These are phyloP conservation scores for Crotalus horridus DNA, from an alignment of 2,113 vertebrate genomes.

Conservation along the genomic window DNA sequence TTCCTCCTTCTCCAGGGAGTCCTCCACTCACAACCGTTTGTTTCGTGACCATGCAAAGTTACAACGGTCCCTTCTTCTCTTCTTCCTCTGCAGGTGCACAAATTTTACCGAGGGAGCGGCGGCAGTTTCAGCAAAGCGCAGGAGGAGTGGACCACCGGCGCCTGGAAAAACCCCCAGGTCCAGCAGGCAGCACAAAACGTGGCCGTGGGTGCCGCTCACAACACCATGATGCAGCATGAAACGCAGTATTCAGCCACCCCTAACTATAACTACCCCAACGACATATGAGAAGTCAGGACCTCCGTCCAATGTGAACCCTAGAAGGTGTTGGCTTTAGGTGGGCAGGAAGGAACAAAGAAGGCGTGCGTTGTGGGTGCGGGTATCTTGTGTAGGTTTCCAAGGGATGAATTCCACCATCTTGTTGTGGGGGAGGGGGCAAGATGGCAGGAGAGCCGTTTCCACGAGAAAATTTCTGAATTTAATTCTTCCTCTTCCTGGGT, in stretches of 20 bases:
- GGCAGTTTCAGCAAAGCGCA: conserved; percentile 97
- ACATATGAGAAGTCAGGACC: conserved; percentile 85
- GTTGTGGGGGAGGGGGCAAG: not conserved
- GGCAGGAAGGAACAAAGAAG: not conserved
- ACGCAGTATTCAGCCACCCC: conserved; percentile 91
- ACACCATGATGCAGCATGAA: conserved; percentile 82
- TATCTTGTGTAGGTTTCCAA: not conserved
- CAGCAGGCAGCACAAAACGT: conserved; percentile 93
- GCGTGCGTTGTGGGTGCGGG: not conserved
- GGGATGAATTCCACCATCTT: not conserved
- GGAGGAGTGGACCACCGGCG: conserved; percentile 94
- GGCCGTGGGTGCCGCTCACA: conserved; percentile 89
- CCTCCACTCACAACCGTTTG: too few relatives aligned
- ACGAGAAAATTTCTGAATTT: conserved; percentile 12
- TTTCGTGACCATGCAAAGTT: too few relatives aligned
- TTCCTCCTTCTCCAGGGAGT: too few relatives aligned
- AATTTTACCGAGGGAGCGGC: conserved; percentile 92
- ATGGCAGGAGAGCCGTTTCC: conserved; percentile 43
- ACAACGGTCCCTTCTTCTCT: not conserved
- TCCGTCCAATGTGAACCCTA: conserved; percentile 62
- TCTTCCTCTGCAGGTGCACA: conserved; percentile 80
- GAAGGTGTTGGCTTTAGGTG: not conserved
- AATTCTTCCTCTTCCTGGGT: conserved; percentile 52
- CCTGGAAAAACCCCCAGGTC: conserved; percentile 97
- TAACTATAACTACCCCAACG: conserved; percentile 93